Evolutionary conservation across 2,113 vertebrate genomes (phyloP).

Genomic region (Clarias macrocephalus): DNA sequence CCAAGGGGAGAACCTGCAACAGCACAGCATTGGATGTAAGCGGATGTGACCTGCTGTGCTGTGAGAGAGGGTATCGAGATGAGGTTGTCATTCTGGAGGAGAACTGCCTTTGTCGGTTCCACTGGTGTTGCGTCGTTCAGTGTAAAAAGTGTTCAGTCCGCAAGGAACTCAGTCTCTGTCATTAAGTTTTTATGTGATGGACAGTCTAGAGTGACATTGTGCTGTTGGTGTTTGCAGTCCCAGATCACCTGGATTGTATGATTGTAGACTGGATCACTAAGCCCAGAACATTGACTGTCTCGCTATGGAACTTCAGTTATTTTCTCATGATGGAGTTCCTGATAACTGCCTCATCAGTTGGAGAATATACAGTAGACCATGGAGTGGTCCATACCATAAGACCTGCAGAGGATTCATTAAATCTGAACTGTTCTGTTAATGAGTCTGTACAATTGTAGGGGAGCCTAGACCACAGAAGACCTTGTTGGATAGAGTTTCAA

Average conservation of each 20-base stretch:
- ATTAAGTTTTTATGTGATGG: conserved; percentile 51
- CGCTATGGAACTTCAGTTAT: neutral
- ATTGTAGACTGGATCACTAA: neutral
- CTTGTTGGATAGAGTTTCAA: neutral
- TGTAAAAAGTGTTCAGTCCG: conserved; percentile 91
- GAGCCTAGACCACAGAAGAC: neutral
- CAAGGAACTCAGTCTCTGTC: conserved; percentile 92
- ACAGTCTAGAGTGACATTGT: neutral
- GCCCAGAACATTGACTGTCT: conserved; percentile 4
- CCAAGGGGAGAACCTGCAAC: conserved; percentile 89
- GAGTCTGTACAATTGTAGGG: neutral
- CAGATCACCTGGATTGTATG: neutral
- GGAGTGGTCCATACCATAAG: neutral
- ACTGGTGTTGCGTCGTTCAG: conserved; percentile 97
- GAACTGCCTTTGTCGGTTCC: conserved; percentile 96
- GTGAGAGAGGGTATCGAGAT: conserved; percentile 86
- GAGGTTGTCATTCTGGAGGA: conserved; percentile 91
- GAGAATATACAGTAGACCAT: neutral
- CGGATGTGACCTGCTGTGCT: conserved; percentile 94
- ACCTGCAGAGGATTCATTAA: neutral
- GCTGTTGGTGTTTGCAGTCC: neutral
- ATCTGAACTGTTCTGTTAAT: neutral
- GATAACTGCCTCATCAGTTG: neutral
- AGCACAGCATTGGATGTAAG: conserved; percentile 93
- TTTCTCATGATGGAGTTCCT: neutral